Percentiles rank a stretch among this genome's conserved stretches.
phyloP scores from a whole-genome alignment of 2,797 vertebrate species.

The Melanotaenia maccullochi region DNA sequence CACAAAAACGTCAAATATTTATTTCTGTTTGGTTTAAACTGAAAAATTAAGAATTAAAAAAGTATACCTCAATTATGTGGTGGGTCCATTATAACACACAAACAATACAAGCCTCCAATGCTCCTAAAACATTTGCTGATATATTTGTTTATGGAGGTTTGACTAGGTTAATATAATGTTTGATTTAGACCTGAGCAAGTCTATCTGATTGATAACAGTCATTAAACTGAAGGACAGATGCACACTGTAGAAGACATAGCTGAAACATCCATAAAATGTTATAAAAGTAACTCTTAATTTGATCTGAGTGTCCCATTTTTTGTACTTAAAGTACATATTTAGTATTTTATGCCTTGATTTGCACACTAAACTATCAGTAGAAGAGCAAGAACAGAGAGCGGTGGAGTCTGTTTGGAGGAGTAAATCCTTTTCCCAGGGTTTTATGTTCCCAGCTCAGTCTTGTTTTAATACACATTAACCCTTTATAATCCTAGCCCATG shows the following conservation, averaged over 20 bases:
- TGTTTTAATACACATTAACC: not conserved
- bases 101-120: not conserved
- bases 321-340: not conserved
- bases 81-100: too few species aligned
- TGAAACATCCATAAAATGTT: not conserved
- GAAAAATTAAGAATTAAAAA: too few species aligned
- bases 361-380: not conserved
- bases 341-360: not conserved
- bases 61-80: too few species aligned
- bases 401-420: not conserved
- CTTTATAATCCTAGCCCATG: not conserved
- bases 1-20: too few species aligned
- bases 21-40: too few species aligned
- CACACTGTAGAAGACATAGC: not conserved
- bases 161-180: not conserved
- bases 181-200: not conserved
- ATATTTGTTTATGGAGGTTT: not conserved
- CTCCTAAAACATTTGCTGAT: not conserved
- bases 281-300: not conserved
- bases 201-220: too few species aligned
- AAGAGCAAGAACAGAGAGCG: not conserved
- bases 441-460: not conserved
- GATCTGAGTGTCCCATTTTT: not conserved
- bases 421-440: not conserved
- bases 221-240: not conserved